Percentiles rank a stretch among this genome's conserved stretches.
Evolutionary conservation across 1,140 invertebrate species (phyloP).

Genomic region (Eupristina koningsbergeri): DNA sequence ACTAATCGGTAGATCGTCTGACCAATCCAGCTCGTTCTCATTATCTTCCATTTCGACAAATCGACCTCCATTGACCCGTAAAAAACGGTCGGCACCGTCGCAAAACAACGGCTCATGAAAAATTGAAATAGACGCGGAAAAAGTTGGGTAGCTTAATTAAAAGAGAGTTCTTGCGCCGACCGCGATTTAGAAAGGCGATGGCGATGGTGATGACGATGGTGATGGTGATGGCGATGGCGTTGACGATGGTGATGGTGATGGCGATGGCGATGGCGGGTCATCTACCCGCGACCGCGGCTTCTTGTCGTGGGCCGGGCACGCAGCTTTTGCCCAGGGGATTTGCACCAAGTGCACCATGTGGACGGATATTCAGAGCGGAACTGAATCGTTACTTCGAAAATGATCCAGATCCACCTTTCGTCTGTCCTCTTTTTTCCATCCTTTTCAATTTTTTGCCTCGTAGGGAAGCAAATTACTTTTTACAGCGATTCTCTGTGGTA

Average conservation of each 20-base stretch:
- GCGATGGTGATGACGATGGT: too few relatives aligned
- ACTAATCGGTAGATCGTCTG: not conserved
- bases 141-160: not conserved
- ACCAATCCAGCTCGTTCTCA: not conserved
- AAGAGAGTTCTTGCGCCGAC: not conserved
- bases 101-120: not conserved
- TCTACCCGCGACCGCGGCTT: constrained; percentile 11
- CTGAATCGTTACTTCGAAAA: constrained; percentile 55
- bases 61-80: not conserved
- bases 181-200: constrained; percentile 3
- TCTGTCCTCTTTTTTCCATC: constrained; percentile 43
- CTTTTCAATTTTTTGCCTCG: not conserved
- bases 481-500: not conserved
- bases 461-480: not conserved
- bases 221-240: too few relatives aligned
- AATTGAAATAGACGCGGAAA: not conserved
- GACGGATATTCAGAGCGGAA: constrained; percentile 60
- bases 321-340: constrained; percentile 1
- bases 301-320: constrained; percentile 2
- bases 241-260: too few relatives aligned
- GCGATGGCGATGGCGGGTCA: too few relatives aligned
- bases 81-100: not conserved
- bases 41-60: not conserved
- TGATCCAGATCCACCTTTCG: constrained; percentile 53
- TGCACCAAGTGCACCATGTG: not conserved